Evolutionary conservation across 2,888 invertebrate species (phyloP), one percentile per base, ranked within the genome.

Genomic region (Orthosia cruda): DNA sequence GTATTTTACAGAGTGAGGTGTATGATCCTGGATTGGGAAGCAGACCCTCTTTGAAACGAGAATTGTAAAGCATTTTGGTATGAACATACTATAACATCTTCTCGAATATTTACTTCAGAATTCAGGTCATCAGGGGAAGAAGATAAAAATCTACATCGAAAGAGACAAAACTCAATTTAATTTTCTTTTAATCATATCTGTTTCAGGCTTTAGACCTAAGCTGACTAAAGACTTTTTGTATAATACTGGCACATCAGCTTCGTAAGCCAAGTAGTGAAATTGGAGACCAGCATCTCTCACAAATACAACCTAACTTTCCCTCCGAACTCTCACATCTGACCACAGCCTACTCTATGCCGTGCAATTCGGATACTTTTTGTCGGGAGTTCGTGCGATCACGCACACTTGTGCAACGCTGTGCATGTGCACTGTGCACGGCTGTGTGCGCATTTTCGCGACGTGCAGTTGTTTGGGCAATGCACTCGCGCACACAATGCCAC

Each of bases 321-420:
- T 20, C 3, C 2, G 80, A 86, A 75, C 79, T 72, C 54, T 54
- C 79, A 70, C 55, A 20, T 84, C 80, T 84, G 49, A 40, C 16
- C 9, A 54, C 61, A 40, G 47, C 1, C 40, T 84, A 73, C 66
- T 95, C 95, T 93, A 87, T 94, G 93, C 16, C 90, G 64, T 74
- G 90, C 92, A 95, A 93, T 95, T 95, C 91, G 95, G 95, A 92
- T 92, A 96, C 94, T 95, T 96, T 94, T 95, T 92, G 94, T 92
- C 87, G 86, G 88, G 82, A 80, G 86, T 88, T 88, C 86, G 87
- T 85, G 87, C 81, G 71, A 76, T 74, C 84, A 78, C 85, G 75
- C 85, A 81, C 88, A 87, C 85, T 75, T 49, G 63, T 49, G 57
- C 79, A 75, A 45, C 18, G 12, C 57, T 23, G n/a, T 80, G 67